Evolutionary conservation across 2,888 invertebrate genomes (phyloP).

Genomic region (Zygogramma bicolorata): DNA sequence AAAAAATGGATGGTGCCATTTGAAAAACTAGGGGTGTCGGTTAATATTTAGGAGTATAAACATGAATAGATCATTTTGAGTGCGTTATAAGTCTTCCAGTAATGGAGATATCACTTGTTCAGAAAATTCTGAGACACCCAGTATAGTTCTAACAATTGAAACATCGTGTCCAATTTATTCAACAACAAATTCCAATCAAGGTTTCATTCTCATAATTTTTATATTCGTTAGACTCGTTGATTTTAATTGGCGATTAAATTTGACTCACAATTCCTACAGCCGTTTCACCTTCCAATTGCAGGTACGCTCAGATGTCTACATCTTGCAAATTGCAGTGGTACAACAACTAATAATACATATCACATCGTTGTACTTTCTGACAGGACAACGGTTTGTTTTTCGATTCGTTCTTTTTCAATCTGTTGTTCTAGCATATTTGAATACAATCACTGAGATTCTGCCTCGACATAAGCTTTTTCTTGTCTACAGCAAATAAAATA

Average conservation of each 20-base stretch:
- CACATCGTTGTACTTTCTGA: slow-evolving; percentile 11
- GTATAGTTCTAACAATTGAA: no score
- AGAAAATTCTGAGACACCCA: no score
- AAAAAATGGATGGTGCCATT: no score
- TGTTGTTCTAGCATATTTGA: not conserved
- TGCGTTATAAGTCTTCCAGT: no score
- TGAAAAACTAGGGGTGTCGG: no score
- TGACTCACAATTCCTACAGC: not conserved
- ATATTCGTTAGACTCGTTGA: not conserved
- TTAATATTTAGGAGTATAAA: no score
- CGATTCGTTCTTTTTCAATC: slow-evolving; percentile 1
- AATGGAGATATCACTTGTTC: no score
- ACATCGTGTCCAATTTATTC: not conserved
- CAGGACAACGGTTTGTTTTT: slow-evolving; percentile 1
- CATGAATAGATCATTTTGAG: no score
- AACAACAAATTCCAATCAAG: no score
- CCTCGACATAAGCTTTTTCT: not conserved
- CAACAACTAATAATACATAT: slow-evolving; percentile 20
- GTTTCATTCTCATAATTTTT: not conserved
- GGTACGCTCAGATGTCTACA: slow-evolving; percentile 14
- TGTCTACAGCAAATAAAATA: not conserved
- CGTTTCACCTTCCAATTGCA: slow-evolving; percentile 16
- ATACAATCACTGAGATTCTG: not conserved
- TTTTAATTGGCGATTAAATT: slow-evolving; percentile 15
- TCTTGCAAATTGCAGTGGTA: slow-evolving; percentile 8